Conservation (phyloP, 2,113 vertebrate genomes). For the Thalassarche chlororhynchos region DNA sequence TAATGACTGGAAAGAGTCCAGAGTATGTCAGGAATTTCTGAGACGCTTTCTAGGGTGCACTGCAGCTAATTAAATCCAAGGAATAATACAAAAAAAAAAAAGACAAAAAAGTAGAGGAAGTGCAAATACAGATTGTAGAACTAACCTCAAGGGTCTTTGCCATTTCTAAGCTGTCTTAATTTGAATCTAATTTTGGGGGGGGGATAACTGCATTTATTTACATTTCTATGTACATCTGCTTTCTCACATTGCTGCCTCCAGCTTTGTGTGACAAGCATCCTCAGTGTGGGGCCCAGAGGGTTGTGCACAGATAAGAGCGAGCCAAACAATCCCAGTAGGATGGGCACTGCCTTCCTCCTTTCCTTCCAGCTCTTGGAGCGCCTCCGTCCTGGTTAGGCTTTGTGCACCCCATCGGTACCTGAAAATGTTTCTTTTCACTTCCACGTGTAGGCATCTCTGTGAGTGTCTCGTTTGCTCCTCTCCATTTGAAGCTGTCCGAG, state of each 20-base stretch:
- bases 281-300: not conserved
- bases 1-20: conserved; percentile 43
- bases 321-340: not conserved
- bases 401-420: not conserved
- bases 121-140: not conserved
- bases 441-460: not conserved
- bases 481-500: not conserved
- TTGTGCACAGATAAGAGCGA: not conserved
- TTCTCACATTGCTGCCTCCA: not conserved
- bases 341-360: not conserved
- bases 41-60: conserved; percentile 3
- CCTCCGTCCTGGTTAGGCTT: not conserved
- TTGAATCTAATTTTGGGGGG: not conserved
- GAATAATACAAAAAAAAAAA: not conserved
- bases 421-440: not conserved
- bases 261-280: not conserved
- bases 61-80: conserved; percentile 57
- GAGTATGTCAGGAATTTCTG: conserved; percentile 26
- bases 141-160: conserved; percentile 15
- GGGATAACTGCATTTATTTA: not conserved
- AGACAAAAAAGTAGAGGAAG: not conserved
- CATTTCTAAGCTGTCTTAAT: conserved; percentile 23
- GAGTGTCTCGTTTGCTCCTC: not conserved
- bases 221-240: not conserved
- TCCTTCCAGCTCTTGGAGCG: not conserved